Evolutionary conservation across 2,888 invertebrate species (phyloP).

Genomic region (Epicampocera succincta): DNA sequence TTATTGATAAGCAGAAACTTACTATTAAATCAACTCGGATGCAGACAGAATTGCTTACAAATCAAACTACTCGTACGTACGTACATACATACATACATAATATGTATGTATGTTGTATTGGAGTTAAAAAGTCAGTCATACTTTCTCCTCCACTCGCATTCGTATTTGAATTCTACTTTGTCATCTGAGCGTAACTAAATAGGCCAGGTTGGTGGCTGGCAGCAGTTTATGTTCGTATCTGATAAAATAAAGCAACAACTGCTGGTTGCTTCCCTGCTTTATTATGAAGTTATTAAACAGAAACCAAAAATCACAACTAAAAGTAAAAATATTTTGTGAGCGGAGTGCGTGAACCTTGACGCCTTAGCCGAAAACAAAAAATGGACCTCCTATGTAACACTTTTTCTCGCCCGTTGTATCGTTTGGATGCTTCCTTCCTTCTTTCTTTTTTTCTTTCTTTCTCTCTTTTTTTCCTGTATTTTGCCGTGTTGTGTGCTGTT

Average conservation of each 20-base stretch:
- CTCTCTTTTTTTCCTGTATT: conserved; percentile 42
- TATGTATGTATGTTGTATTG: background rate
- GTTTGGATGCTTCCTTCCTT: conserved; percentile 33
- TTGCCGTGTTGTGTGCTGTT: conserved; percentile 47
- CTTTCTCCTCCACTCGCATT: background rate
- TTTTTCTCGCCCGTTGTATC: conserved; percentile 18
- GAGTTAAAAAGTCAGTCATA: conserved; percentile 15
- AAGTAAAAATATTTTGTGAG: conserved; percentile 46
- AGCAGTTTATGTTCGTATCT: conserved; percentile 53
- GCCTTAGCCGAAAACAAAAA: conserved; percentile 67
- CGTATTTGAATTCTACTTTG: conserved; percentile 75
- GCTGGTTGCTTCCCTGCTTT: conserved; percentile 51
- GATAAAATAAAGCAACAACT: conserved; percentile 45
- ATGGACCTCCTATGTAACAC: conserved; percentile 71
- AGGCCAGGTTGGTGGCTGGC: conserved; percentile 73
- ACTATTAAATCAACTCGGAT: conserved; percentile 16
- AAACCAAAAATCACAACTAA: conserved; percentile 2
- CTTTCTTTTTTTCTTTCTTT: conserved; percentile 27
- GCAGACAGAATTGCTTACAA: background rate
- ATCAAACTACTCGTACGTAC: no score
- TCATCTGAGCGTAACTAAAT: conserved; percentile 82
- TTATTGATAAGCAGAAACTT: conserved; percentile 18
- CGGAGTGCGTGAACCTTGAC: conserved; percentile 69
- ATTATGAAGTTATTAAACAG: conserved; percentile 22
- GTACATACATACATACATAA: no score